Evolutionary conservation across 2,113 vertebrate species (phyloP).

Genomic region (Athene cunicularia): DNA sequence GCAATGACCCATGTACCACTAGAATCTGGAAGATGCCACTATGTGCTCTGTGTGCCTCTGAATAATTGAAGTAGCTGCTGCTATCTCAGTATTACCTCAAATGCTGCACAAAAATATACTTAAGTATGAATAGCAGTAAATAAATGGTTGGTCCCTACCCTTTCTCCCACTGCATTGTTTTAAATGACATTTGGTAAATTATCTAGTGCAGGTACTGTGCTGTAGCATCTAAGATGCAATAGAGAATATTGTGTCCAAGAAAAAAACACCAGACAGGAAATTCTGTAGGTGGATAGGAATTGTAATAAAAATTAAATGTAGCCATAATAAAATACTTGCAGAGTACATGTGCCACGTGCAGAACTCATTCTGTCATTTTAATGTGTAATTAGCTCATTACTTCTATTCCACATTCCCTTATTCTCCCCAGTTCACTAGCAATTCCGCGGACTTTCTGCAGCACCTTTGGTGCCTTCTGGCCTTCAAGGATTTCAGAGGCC

Average conservation of each 20-base stretch:
- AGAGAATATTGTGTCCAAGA: background rate
- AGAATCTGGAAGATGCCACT: background rate
- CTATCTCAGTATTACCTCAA: background rate
- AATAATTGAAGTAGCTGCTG: background rate
- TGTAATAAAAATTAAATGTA: conserved; percentile 19
- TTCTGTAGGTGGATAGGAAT: conserved; percentile 34
- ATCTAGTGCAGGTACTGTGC: background rate
- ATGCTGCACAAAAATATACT: background rate
- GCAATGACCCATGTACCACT: background rate
- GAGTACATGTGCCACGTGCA: background rate
- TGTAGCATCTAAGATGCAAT: background rate
- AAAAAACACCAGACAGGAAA: background rate
- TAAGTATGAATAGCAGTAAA: background rate
- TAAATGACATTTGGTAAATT: background rate
- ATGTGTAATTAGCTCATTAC: background rate
- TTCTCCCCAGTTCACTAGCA: background rate
- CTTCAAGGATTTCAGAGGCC: background rate
- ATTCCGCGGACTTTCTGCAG: background rate
- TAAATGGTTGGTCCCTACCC: background rate
- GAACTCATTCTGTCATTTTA: conserved; percentile 19
- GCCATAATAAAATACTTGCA: background rate
- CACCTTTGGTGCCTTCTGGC: background rate
- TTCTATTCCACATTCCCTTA: background rate
- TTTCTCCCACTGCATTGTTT: background rate
- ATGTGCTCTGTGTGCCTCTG: background rate